Percentiles rank a stretch among this genome's conserved stretches.
These are phyloP conservation scores for Zaprionus tsacasi DNA, from an alignment of 1,140 invertebrate species.

Conservation along the genomic window DNA sequence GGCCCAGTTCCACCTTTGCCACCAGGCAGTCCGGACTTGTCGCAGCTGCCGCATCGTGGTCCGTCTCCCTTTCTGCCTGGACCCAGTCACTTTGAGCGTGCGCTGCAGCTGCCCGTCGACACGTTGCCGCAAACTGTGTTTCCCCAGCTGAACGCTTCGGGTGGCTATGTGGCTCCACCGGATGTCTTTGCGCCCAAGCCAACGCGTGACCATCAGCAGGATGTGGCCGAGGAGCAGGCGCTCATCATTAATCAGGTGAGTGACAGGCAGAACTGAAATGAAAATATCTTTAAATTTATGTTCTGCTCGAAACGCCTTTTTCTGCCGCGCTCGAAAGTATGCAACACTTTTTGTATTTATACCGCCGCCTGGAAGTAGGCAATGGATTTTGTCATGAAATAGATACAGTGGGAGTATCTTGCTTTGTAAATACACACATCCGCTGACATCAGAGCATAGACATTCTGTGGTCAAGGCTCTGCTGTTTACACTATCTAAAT, in stretches of 20 bases:
- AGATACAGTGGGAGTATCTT: slow-evolving; percentile 11
- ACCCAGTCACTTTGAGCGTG: slow-evolving; percentile 78
- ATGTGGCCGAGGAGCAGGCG: slow-evolving; percentile 82
- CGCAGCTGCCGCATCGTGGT: slow-evolving; percentile 71
- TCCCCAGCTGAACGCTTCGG: slow-evolving; percentile 80
- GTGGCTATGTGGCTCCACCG: slow-evolving; percentile 69
- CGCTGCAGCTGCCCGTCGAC: slow-evolving; percentile 75
- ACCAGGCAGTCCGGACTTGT: slow-evolving; percentile 58
- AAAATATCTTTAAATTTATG: neutral
- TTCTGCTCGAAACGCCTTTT: no score
- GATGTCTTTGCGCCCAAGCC: slow-evolving; percentile 73
- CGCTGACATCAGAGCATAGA: slow-evolving; percentile 72
- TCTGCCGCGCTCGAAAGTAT: slow-evolving; percentile 36
- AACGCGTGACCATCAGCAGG: slow-evolving; percentile 83
- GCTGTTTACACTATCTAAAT: slow-evolving; percentile 68
- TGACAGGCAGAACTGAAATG: neutral
- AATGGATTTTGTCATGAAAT: slow-evolving; percentile 8
- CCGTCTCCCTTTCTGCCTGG: slow-evolving; percentile 81
- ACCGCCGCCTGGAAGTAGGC: slow-evolving; percentile 4
- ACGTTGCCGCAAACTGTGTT: slow-evolving; percentile 84
- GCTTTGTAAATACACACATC: slow-evolving; percentile 42
- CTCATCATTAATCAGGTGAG: slow-evolving; percentile 84
- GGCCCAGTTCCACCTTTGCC: slow-evolving; percentile 69
- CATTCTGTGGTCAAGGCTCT: slow-evolving; percentile 73
- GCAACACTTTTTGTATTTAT: neutral